These are phyloP conservation scores for Morone saxatilis DNA, from an alignment of 2,113 vertebrate genomes.

Conservation along the genomic window DNA sequence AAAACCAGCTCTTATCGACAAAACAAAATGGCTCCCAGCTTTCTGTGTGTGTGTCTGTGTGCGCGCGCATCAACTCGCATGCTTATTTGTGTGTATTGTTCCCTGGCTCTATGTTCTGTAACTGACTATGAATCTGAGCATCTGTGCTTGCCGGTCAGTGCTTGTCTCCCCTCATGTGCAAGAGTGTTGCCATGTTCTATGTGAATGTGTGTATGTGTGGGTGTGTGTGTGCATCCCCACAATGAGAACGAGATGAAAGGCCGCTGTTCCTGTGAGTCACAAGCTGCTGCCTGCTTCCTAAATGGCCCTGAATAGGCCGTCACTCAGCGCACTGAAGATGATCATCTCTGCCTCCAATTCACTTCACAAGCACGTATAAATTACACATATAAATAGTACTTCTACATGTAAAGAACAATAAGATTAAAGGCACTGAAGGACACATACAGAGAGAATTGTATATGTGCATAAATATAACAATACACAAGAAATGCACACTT, in stretches of 20 bases:
- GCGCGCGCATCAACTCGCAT: background rate
- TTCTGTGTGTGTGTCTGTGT: background rate
- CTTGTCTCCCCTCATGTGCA: background rate
- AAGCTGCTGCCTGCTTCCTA: conserved; percentile 44
- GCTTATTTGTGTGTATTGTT: conserved; percentile 5
- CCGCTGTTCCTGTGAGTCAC: conserved; percentile 57
- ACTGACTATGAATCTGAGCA: conserved; percentile 12
- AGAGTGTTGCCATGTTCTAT: background rate
- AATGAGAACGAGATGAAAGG: conserved; percentile 65
- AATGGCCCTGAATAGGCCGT: conserved; percentile 46
- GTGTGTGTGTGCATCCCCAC: background rate
- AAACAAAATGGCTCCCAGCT: conserved; percentile 66
- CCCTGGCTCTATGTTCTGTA: background rate
- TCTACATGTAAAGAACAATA: conserved; percentile 6
- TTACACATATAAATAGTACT: background rate
- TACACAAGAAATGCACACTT: background rate
- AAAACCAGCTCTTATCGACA: conserved; percentile 51
- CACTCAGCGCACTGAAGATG: conserved; percentile 21
- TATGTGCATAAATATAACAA: background rate
- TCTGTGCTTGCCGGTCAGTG: background rate
- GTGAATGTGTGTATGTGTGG: background rate
- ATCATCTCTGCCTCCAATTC: conserved; percentile 33
- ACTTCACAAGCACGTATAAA: background rate
- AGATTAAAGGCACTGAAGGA: conserved; percentile 39
- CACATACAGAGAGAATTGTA: background rate